Conservation (phyloP, 2,797 vertebrate genomes). For the Phyllotis vaccarum region DNA sequence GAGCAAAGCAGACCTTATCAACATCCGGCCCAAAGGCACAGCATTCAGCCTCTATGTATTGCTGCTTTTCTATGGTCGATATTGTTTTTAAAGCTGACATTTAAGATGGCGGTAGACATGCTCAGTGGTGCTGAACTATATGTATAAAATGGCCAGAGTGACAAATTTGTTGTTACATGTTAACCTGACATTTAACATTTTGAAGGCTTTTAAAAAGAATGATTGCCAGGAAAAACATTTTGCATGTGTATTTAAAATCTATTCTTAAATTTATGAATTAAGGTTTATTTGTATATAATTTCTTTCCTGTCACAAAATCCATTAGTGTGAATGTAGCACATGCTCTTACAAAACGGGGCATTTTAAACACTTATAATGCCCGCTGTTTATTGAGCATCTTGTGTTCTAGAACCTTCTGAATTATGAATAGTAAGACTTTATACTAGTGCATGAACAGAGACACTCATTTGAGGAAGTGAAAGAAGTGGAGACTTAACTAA, state of each 20-base stretch:
- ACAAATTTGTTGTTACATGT: background rate
- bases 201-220: background rate
- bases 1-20: background rate
- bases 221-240: conserved; percentile 28
- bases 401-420: background rate
- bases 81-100: background rate
- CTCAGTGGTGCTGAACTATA: background rate
- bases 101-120: background rate
- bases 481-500: background rate
- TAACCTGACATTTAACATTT: background rate
- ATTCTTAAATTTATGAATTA: conserved; percentile 32
- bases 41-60: background rate
- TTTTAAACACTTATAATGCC: conserved; percentile 3
- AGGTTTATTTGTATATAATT: background rate
- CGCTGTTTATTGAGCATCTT: background rate
- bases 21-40: background rate
- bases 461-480: background rate
- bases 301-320: conserved; percentile 21
- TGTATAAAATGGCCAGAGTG: background rate
- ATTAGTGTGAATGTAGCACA: conserved; percentile 10
- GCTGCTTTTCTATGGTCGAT: background rate
- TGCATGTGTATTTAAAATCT: background rate
- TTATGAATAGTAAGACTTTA: background rate
- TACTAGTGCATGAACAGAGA: background rate
- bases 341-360: background rate